Percentiles rank a stretch among this genome's conserved stretches.
These are phyloP conservation scores for Eristalinus sepulchralis DNA, from an alignment of 2,888 invertebrate genomes.

Conservation along the genomic window DNA sequence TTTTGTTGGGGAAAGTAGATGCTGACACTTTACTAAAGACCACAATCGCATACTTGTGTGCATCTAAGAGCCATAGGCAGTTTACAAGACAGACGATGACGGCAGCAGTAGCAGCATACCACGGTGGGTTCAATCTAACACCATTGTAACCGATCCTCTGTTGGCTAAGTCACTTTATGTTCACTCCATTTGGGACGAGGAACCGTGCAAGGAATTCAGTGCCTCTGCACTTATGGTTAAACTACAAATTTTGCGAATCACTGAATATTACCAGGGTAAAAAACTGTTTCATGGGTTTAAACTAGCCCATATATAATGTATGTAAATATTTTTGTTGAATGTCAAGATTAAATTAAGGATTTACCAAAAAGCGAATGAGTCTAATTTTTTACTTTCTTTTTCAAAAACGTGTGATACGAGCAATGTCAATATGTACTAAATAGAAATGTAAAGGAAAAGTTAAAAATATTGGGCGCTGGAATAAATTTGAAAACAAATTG, in stretches of 20 bases:
- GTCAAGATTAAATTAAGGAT: not conserved
- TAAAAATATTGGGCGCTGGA: too few species aligned
- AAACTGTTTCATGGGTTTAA: not conserved
- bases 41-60: conserved; percentile 21
- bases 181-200: too few species aligned
- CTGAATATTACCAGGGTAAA: not conserved
- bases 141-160: not conserved
- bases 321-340: not conserved
- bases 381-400: too few species aligned
- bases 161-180: not conserved
- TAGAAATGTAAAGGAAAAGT: too few species aligned
- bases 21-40: conserved; percentile 62
- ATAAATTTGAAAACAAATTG: too few species aligned
- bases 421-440: too few species aligned
- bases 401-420: too few species aligned
- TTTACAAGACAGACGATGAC: not conserved
- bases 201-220: not conserved
- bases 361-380: too few species aligned
- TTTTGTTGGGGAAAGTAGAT: conserved; percentile 32
- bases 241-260: not conserved
- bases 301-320: not conserved
- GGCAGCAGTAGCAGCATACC: not conserved
- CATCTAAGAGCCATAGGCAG: not conserved
- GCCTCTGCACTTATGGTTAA: not conserved
- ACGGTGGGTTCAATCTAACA: not conserved